These are phyloP conservation scores for Seriola rivoliana DNA, from an alignment of 2,113 vertebrate species.

Conservation along the genomic window DNA sequence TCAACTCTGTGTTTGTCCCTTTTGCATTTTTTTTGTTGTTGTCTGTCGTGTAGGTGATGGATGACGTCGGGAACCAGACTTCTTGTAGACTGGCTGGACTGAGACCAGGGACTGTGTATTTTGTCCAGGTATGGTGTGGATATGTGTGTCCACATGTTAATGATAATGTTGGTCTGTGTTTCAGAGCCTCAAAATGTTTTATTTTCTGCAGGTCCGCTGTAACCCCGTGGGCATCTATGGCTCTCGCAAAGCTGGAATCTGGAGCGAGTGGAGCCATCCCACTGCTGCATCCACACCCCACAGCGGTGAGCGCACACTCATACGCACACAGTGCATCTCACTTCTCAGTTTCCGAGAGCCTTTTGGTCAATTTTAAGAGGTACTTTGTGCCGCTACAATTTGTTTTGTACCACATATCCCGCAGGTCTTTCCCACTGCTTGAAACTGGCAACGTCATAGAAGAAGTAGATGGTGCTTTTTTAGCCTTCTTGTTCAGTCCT, in stretches of 20 bases:
- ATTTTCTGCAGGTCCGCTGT: constrained; percentile 90
- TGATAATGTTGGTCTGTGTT: background rate
- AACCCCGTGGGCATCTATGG: constrained; percentile 97
- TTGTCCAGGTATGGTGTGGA: constrained; percentile 88
- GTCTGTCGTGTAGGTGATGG: constrained; percentile 88
- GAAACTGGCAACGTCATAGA: background rate
- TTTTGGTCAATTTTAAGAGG: constrained; percentile 24
- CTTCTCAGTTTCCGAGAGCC: background rate
- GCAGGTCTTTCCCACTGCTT: constrained; percentile 15
- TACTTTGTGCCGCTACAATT: constrained; percentile 14
- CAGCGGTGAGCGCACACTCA: constrained; percentile 87
- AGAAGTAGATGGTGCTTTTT: background rate
- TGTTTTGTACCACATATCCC: constrained; percentile 7
- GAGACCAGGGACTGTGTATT: constrained; percentile 94
- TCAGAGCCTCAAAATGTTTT: background rate
- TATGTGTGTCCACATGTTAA: background rate
- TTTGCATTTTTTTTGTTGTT: background rate
- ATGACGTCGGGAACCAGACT: constrained; percentile 96
- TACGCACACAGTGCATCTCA: constrained; percentile 7
- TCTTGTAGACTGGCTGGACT: constrained; percentile 95
- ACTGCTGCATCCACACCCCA: constrained; percentile 96
- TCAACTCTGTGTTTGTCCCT: constrained; percentile 57
- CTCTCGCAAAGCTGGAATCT: constrained; percentile 96
- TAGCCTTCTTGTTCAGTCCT: constrained; percentile 5
- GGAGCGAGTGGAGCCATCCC: constrained; percentile 98